Evolutionary conservation across 2,797 vertebrate species (phyloP), one percentile per base, ranked within the genome.

Genomic region (Hyperoplus lanceolatus): DNA sequence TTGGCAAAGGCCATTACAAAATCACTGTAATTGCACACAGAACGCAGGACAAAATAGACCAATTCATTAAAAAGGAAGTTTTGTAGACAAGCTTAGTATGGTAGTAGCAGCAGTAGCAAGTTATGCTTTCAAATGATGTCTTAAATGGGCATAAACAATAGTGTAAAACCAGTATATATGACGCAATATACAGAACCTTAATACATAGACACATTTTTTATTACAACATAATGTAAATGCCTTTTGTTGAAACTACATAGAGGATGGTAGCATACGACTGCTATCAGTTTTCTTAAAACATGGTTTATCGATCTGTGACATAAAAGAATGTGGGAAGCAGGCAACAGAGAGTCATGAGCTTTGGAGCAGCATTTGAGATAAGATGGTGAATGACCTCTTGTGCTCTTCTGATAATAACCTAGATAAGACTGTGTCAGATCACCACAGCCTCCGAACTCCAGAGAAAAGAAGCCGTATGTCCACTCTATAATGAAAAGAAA

Each of bases 351-450:
- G 66, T 6, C 15, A 14, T 57, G 42, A 49, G 3, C 6, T 55
- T 39, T 57, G 62, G 50, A 15, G 18, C 29, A 48, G 39, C 18
- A 45, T 64, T 13, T 56, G 46, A 56, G n/a, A 42, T 7, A 15
- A 59, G 10, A 64, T 64, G 9, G 6, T 60, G 21, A 66, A 21
- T 79, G 21, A 66, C 63, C 48, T 63, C 12, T 6, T 42, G 38
- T 36, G 64, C n/a, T 75, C 16, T 8, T 64, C 60, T 69, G 36
- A 83, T 70, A 39, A 49, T 39, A 63, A 21, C 68, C 8, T 36
- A 1, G 13, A 61, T 36, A 29, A 14, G 29, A 14, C n/a, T 15
- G n/a, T 61, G 39, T 72, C 41, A 51, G 18, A 74, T 64, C 56
- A 66, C 50, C 39, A 21, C 3, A 36, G 21, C 50, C 15, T 41